Percentiles rank a stretch among this genome's conserved stretches.
phyloP scores from a whole-genome alignment of 2,113 vertebrate species.

The Lota lota region DNA sequence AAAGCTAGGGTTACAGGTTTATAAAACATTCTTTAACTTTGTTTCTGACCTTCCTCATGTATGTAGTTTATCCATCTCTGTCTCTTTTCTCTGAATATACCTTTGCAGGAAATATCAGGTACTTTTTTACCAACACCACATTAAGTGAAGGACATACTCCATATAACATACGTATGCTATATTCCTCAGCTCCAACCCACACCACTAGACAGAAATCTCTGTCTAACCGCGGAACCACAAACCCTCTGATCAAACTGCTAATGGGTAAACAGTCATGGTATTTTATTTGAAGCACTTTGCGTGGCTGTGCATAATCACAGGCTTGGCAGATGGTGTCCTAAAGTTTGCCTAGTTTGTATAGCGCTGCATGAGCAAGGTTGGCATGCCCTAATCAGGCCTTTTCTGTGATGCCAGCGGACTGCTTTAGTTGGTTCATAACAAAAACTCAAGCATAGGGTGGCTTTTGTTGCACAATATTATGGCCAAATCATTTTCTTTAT shows the following conservation, averaged over 20 bases:
- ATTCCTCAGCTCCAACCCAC: slow-evolving; percentile 64
- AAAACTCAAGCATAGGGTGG: slow-evolving; percentile 20
- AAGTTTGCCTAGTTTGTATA: slow-evolving; percentile 27
- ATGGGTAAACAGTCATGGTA: slow-evolving; percentile 59
- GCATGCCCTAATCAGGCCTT: slow-evolving; percentile 33
- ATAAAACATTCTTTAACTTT: slow-evolving; percentile 11
- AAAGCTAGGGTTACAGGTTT: slow-evolving; percentile 23
- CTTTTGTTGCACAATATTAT: slow-evolving; percentile 41
- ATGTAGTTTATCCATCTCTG: slow-evolving; percentile 13
- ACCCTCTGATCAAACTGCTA: slow-evolving; percentile 50
- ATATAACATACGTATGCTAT: slow-evolving; percentile 47
- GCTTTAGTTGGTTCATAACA: slow-evolving; percentile 18
- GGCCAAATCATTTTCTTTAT: not conserved
- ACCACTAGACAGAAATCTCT: slow-evolving; percentile 56
- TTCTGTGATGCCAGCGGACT: slow-evolving; percentile 14
- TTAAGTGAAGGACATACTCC: slow-evolving; percentile 23
- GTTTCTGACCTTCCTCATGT: slow-evolving; percentile 10
- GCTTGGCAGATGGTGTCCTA: slow-evolving; percentile 17
- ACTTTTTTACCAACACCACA: slow-evolving; percentile 4
- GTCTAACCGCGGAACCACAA: slow-evolving; percentile 47
- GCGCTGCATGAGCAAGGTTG: slow-evolving; percentile 41
- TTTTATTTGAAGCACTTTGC: slow-evolving; percentile 33
- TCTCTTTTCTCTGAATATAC: slow-evolving; percentile 1
- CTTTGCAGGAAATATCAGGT: slow-evolving; percentile 4
- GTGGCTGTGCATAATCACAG: slow-evolving; percentile 27